Evolutionary conservation across 2,113 vertebrate species (phyloP).

Genomic region (Alces alces): DNA sequence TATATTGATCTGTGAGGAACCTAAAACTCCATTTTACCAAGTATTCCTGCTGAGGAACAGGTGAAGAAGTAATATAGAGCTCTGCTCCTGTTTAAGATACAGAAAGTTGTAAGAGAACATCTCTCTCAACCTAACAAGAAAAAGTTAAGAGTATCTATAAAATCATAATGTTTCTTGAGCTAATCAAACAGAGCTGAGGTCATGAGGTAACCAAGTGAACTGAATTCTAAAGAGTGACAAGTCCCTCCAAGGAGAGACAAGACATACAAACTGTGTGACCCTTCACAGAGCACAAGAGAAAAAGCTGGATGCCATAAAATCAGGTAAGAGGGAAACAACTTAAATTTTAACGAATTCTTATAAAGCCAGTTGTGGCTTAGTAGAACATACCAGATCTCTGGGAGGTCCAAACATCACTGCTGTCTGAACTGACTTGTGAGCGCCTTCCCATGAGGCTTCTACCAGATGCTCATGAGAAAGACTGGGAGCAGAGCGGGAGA

Average conservation of each 20-base stretch:
- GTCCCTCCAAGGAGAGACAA: neutral
- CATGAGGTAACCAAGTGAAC: neutral
- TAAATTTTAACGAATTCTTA: neutral
- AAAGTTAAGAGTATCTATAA: neutral
- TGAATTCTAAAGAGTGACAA: neutral
- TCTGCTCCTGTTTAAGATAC: neutral
- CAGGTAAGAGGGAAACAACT: neutral
- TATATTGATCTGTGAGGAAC: neutral
- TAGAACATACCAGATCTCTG: neutral
- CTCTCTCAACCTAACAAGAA: neutral
- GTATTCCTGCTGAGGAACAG: neutral
- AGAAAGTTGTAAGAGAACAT: neutral
- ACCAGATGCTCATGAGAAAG: neutral
- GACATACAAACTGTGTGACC: neutral
- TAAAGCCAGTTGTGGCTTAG: neutral
- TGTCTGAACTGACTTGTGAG: neutral
- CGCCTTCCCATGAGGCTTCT: neutral
- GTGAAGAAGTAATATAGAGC: neutral
- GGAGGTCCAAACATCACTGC: neutral
- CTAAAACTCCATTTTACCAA: neutral
- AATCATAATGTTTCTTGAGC: neutral
- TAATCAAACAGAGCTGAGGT: neutral
- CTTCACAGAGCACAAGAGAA: neutral
- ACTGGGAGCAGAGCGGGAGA: neutral
- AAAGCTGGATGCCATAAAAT: neutral